Conservation (phyloP, 2,113 vertebrate genomes). For the Trogon melanurus region DNA sequence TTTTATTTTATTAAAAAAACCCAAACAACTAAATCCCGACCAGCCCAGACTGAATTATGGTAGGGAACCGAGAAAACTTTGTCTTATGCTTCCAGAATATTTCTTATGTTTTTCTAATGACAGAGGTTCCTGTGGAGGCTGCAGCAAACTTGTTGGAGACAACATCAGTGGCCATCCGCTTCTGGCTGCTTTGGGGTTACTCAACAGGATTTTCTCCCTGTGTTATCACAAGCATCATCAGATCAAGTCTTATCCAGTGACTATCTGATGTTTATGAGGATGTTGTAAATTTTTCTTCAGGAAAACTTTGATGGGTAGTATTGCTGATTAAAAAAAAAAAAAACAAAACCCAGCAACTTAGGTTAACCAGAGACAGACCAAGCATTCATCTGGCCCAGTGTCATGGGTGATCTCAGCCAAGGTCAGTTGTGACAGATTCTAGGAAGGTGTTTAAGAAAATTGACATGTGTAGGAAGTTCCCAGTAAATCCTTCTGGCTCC, state of each 20-base stretch:
- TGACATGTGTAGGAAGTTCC: background rate
- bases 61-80: background rate
- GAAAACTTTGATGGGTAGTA: too few species aligned
- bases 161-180: background rate
- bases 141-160: background rate
- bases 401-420: accelerated
- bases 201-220: background rate
- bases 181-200: background rate
- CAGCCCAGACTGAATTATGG: background rate
- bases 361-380: background rate
- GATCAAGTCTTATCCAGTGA: background rate
- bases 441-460: background rate
- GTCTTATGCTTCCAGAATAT: background rate
- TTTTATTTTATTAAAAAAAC: background rate
- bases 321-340: too few species aligned
- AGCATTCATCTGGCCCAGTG: too few species aligned
- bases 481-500: background rate
- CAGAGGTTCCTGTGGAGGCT: background rate
- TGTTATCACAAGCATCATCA: background rate
- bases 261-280: background rate
- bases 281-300: background rate
- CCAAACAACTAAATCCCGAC: background rate
- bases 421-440: background rate
- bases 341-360: too few species aligned
- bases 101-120: background rate